Conservation (phyloP, 2,113 vertebrate species). For the Marmota monax region DNA sequence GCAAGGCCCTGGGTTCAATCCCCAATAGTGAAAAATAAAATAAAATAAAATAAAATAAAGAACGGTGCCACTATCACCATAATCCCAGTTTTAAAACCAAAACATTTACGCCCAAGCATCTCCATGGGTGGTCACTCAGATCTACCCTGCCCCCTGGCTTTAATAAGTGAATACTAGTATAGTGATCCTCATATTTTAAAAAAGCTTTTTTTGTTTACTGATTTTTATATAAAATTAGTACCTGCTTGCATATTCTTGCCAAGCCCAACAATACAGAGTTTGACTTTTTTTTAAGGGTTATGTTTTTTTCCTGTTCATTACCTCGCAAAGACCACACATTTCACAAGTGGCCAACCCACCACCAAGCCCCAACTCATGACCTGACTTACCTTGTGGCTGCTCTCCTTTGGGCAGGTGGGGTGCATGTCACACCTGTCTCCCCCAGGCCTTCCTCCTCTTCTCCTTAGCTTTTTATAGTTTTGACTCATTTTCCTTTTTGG, state of each 20-base stretch:
- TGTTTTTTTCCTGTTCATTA: not conserved
- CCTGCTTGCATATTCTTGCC: not conserved
- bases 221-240: not conserved
- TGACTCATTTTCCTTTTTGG: not conserved
- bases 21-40: too few relatives aligned
- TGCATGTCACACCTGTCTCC: not conserved
- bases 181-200: not conserved
- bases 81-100: not conserved
- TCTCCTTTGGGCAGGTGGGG: accelerated
- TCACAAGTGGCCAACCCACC: not conserved
- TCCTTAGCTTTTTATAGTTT: not conserved
- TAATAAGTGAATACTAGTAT: conserved; percentile 12
- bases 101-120: not conserved
- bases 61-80: not conserved
- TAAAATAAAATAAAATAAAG: too few relatives aligned
- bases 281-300: not conserved
- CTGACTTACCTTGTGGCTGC: not conserved
- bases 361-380: accelerated
- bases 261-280: not conserved
- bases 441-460: not conserved
- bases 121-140: accelerated
- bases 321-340: not conserved
- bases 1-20: too few relatives aligned
- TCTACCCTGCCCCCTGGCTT: not conserved
- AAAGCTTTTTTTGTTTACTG: not conserved